Conservation (phyloP, 2,113 vertebrate species). For the Crocuta crocuta region DNA sequence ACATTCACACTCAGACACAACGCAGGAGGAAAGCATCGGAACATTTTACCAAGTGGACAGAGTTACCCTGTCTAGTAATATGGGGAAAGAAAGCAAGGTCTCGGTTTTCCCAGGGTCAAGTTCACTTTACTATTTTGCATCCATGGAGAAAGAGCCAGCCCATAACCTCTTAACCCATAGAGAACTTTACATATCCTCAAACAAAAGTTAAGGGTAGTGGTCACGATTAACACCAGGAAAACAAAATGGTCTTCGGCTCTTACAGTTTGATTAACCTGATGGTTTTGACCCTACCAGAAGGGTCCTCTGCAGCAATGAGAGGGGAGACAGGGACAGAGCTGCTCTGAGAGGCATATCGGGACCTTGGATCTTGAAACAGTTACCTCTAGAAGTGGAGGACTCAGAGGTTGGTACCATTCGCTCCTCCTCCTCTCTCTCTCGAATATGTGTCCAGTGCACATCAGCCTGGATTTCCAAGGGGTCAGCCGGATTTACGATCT, state of each 20-base stretch:
- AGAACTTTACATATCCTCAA: conserved; percentile 38
- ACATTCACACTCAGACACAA: not conserved
- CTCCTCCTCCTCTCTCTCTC: conserved; percentile 90
- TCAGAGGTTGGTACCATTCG: conserved; percentile 86
- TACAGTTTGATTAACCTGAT: not conserved
- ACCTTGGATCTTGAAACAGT: conserved; percentile 66
- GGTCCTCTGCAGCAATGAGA: not conserved
- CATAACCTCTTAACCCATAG: not conserved
- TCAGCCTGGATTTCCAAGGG: conserved; percentile 91
- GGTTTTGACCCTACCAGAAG: not conserved
- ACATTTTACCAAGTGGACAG: not conserved
- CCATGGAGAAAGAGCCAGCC: not conserved
- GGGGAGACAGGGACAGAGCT: not conserved
- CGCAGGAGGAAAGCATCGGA: not conserved
- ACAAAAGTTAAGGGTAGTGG: not conserved
- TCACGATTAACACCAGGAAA: not conserved
- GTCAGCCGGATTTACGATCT: conserved; percentile 90
- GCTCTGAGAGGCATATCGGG: not conserved
- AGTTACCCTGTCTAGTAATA: not conserved
- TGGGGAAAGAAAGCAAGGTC: not conserved
- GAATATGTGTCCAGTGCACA: conserved; percentile 90
- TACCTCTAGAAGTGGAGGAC: conserved; percentile 94
- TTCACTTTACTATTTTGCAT: not conserved
- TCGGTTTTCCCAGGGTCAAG: not conserved
- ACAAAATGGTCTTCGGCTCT: not conserved